A percentile compares a stretch with the other conserved stretches of the same genome.
Conservation (phyloP, 2,888 invertebrate genomes). For the Chamaedrilus cognettii region DNA sequence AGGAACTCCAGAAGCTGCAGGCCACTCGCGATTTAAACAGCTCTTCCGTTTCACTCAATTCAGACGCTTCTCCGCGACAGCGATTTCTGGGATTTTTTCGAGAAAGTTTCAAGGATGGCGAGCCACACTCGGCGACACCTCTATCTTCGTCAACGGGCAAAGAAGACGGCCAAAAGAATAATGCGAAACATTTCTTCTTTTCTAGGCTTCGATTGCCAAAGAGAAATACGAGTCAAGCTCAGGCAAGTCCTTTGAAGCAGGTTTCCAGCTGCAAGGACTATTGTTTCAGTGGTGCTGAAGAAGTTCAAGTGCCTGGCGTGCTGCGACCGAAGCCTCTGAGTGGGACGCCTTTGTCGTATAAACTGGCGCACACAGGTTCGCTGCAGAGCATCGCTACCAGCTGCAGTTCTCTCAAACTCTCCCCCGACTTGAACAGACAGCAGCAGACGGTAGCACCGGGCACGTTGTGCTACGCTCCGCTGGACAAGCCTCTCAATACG, state of each 20-base stretch:
- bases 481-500: neutral
- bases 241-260: neutral
- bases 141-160: neutral
- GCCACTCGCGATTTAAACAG: too few species aligned
- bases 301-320: too few species aligned
- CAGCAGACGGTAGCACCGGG: too few species aligned
- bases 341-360: neutral
- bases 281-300: neutral
- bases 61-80: neutral
- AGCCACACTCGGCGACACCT: conserved; percentile 16
- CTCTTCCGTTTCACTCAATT: too few species aligned
- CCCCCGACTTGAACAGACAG: too few species aligned
- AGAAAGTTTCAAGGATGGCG: too few species aligned
- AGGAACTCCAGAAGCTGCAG: conserved; percentile 15
- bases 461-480: neutral
- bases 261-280: neutral
- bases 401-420: too few species aligned
- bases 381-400: neutral
- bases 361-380: neutral
- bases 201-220: neutral
- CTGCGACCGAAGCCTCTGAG: neutral
- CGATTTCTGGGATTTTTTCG: too few species aligned
- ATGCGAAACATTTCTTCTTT: neutral
- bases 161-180: neutral
- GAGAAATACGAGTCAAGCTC: neutral